Evolutionary conservation across 2,888 invertebrate species (phyloP), one percentile per base, ranked within the genome.

Genomic region (Anarsia innoxiella): DNA sequence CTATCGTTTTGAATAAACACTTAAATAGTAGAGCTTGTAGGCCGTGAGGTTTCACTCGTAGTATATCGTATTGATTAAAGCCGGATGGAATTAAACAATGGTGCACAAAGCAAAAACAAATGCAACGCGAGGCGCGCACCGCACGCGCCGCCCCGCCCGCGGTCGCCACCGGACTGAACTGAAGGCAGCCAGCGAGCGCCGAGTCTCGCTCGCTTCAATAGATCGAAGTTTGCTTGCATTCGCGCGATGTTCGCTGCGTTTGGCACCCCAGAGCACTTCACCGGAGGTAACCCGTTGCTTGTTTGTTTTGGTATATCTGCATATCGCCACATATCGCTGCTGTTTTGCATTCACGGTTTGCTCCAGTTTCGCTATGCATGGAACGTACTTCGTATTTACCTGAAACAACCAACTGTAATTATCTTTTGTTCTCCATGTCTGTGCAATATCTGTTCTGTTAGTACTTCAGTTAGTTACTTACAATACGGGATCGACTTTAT

Each of bases 81-180:
- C 66, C 61, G 72, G 66, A 73, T 73, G 65, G 65, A 69, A 64
- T 78, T 60, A 66, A 77, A 78, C 76, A 77, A 77, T 70, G 70
- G 66, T 66, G 66, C 61, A 61, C 55, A 70, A 67, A 55, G 56
- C 44, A 70, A 80, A 74, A 78, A 83, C 76, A 82, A 32, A 79
- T 75, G 57, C 63, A 73, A 72, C 68, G 83, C 80, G 80, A 82
- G 80, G 83, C 83, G 78, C 62, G 79, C 83, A 76, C 77, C 61
- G 66, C 66, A 69, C 79, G 80, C 78, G 80, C 79, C 82, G 82
- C 83, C 80, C 78, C 82, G 79, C 82, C 79, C 77, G 82, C 77
- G 80, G 79, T 61, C 74, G 60, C 70, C 69, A 70, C 70, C 72
- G 68, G 73, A 82, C 83, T 79, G 72, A 61, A 54, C 56, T 40